Conservation (phyloP, 2,888 invertebrate genomes). For the Thereva nobilitata region DNA sequence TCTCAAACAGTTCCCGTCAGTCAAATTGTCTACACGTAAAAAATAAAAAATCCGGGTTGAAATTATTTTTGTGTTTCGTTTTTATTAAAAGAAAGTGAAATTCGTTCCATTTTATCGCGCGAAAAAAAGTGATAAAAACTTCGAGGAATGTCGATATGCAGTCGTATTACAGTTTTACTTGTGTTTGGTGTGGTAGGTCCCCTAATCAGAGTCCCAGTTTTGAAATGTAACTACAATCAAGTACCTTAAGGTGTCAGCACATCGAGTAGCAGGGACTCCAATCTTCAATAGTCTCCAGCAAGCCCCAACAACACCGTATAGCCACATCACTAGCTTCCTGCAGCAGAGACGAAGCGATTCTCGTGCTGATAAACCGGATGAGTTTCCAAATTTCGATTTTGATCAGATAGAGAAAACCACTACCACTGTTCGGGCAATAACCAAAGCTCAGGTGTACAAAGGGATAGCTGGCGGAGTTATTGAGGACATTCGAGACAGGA, state of each 20-base stretch:
- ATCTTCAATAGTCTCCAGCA: slow-evolving; percentile 10
- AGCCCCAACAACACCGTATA: slow-evolving; percentile 37
- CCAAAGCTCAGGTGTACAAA: slow-evolving; percentile 31
- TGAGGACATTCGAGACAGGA: slow-evolving; percentile 29
- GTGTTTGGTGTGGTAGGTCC: slow-evolving; percentile 12
- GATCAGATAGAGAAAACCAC: slow-evolving; percentile 7
- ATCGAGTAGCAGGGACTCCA: neutral
- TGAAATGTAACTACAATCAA: neutral
- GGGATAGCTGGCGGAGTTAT: slow-evolving; percentile 31
- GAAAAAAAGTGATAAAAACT: too few relatives aligned
- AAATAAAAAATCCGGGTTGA: too few relatives aligned
- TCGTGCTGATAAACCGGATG: slow-evolving; percentile 41
- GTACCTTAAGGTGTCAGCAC: slow-evolving; percentile 1
- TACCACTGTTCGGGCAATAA: slow-evolving; percentile 35
- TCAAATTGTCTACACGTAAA: too few relatives aligned
- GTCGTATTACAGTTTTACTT: neutral
- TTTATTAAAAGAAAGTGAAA: too few relatives aligned
- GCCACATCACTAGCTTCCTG: slow-evolving; percentile 43
- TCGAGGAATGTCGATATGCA: too few relatives aligned
- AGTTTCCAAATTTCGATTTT: slow-evolving; percentile 30
- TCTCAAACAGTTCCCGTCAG: too few relatives aligned
- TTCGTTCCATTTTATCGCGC: too few relatives aligned
- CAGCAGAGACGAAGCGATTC: slow-evolving; percentile 40
- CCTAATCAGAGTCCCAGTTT: too few relatives aligned
- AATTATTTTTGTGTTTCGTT: too few relatives aligned